Evolutionary conservation across 2,113 vertebrate genomes (phyloP), one percentile per base, ranked within the genome.

Genomic region (Anoplopoma fimbria): DNA sequence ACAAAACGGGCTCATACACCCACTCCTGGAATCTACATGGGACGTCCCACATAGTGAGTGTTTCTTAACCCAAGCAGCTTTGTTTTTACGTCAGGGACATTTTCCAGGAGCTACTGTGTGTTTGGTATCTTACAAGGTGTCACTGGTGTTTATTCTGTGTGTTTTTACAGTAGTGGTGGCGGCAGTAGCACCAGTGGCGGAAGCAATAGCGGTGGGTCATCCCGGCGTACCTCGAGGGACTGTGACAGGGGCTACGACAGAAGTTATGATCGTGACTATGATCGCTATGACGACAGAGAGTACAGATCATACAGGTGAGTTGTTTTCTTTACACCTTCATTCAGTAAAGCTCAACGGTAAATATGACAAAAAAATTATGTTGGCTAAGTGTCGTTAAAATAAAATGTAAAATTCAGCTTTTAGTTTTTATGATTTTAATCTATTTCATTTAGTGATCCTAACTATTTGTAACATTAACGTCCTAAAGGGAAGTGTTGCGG

Each of bases 1-100:
- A 93, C 97, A 34, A 98, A 98, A 93, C 95, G 97, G 82, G 96
- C 97, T 63, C 97, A 98, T 83, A 98, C 97, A 1, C 97, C 97
- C 72, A 98, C 97, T 57, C 97, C 97, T 89, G 97, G 97, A 84
- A 98, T 98, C 91, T 98, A 98, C 64, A 98, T 98, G 97, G 97
- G 97, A 29, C 96, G 97, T 70, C 97, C 97, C 36, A 98, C 97
- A 74, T 97, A 98, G 97, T 91, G 49, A 88, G 91, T 90, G 14
- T 63, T 64, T 63, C 21, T 45, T 55, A 6, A 60, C 25, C 27
- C 8, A 1, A 6, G 6, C 25, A 12, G n/a, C 0, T 73, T 63
- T 21, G 21, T 57, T 71, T 25, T 53, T 33, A n/a, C n/a, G n/a
- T n/a, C n/a, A 7, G 2, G 23, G 7, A 19, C 5, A 8, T 70